Conservation (phyloP, 2,888 invertebrate species). For the Scaptomyza polygonia region DNA sequence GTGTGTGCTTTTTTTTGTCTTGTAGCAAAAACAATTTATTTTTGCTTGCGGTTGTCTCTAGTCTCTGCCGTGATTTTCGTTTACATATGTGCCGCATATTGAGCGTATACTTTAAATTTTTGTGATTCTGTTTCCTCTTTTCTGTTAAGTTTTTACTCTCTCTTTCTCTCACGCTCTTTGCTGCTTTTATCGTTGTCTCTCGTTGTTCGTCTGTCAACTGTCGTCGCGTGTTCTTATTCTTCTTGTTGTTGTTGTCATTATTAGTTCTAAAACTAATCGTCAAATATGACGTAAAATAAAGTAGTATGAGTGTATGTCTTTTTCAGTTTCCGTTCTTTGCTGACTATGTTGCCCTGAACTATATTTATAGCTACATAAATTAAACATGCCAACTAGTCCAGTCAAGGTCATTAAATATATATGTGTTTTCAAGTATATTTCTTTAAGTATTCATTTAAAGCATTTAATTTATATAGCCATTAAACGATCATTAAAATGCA, state of each 20-base stretch:
- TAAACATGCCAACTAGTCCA: slow-evolving; percentile 58
- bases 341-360: slow-evolving; percentile 62
- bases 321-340: slow-evolving; percentile 21
- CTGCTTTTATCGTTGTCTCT: slow-evolving; percentile 16
- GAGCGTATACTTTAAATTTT: slow-evolving; percentile 62
- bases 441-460: slow-evolving; percentile 18
- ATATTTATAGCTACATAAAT: slow-evolving; percentile 69
- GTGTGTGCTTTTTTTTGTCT: too few species aligned
- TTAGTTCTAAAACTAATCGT: slow-evolving; percentile 62
- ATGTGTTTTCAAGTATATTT: slow-evolving; percentile 29
- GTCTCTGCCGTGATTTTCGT: slow-evolving; percentile 45
- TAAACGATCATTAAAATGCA: slow-evolving; percentile 53
- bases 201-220: slow-evolving; percentile 33
- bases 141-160: slow-evolving; percentile 22
- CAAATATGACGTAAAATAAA: slow-evolving; percentile 64
- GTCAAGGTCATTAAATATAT: slow-evolving; percentile 62
- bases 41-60: slow-evolving; percentile 23
- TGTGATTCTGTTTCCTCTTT: slow-evolving; percentile 39
- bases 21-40: slow-evolving; percentile 17
- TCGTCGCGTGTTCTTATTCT: slow-evolving; percentile 53
- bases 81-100: slow-evolving; percentile 44
- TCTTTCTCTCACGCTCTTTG: slow-evolving; percentile 30
- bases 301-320: slow-evolving; percentile 1
- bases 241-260: slow-evolving; percentile 27
- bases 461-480: slow-evolving; percentile 8